These are phyloP conservation scores for Alethe castanea DNA, from an alignment of 2,113 vertebrate species.

Conservation along the genomic window DNA sequence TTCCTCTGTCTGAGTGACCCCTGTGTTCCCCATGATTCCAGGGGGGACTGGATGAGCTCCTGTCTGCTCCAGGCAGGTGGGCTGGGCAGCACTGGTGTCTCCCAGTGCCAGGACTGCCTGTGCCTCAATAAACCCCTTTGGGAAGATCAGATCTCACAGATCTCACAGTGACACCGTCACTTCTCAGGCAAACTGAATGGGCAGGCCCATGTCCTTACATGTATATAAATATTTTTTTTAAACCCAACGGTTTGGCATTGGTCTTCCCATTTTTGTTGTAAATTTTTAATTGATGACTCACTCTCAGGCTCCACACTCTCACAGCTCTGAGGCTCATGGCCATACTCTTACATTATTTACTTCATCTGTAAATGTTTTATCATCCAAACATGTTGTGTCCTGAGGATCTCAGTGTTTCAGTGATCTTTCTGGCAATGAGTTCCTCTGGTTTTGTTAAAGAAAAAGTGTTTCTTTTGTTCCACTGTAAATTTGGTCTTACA, in stretches of 20 bases:
- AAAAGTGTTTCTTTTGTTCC: not conserved
- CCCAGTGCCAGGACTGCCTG: not conserved
- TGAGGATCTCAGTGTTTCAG: not conserved
- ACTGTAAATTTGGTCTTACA: not conserved
- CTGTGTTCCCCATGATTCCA: not conserved
- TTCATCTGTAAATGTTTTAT: not conserved
- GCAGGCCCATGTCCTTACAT: not conserved
- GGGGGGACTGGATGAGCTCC: not conserved
- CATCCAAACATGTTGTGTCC: not conserved
- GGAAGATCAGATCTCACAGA: not conserved
- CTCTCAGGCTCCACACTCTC: not conserved
- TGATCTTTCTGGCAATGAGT: not conserved
- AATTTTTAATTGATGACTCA: not conserved
- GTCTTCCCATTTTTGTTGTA: not conserved
- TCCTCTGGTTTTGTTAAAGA: not conserved
- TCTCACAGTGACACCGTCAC: not conserved
- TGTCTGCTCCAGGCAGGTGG: not conserved
- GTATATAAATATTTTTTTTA: not conserved
- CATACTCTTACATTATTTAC: not conserved
- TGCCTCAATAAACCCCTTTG: not conserved
- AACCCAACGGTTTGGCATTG: not conserved
- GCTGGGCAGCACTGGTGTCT: not conserved
- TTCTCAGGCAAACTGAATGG: accelerated
- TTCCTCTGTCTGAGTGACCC: not conserved
- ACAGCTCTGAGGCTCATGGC: not conserved